Percentiles rank a stretch among this genome's conserved stretches.
phyloP scores from a whole-genome alignment of 2,888 invertebrate genomes.

The Urechis unicinctus region DNA sequence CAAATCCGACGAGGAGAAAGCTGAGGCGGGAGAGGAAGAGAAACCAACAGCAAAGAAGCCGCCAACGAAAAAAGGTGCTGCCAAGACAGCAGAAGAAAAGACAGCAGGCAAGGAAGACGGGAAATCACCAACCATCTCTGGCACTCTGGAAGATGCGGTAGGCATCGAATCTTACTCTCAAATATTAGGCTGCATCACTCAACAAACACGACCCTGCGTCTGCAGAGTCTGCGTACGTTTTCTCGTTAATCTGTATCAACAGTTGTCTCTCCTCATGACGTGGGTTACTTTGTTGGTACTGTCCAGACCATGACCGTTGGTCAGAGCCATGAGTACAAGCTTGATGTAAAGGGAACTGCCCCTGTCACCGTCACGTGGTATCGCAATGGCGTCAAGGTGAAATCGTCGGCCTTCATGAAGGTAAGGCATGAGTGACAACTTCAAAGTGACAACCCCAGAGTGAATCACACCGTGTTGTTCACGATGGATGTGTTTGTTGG shows the following conservation, averaged over 20 bases:
- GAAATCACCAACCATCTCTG: slow-evolving; percentile 1
- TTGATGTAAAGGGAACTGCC: slow-evolving; percentile 40
- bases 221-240: no score
- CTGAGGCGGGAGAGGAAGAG: slow-evolving; percentile 10
- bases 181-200: no score
- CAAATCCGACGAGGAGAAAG: slow-evolving; percentile 6
- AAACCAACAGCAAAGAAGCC: slow-evolving; percentile 1
- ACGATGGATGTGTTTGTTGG: neutral
- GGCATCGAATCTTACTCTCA: no score
- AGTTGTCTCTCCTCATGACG: no score
- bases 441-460: no score
- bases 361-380: slow-evolving; percentile 41
- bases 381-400: slow-evolving; percentile 63
- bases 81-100: slow-evolving; percentile 7
- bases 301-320: slow-evolving; percentile 36
- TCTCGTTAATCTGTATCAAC: no score
- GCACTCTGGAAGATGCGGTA: slow-evolving; percentile 1
- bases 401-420: slow-evolving; percentile 65
- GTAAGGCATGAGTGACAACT: neutral
- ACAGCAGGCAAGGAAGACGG: neutral
- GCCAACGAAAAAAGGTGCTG: slow-evolving; percentile 5
- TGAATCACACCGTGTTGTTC: neutral
- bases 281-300: no score
- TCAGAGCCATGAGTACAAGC: slow-evolving; percentile 35
- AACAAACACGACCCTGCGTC: no score